Percentiles rank a stretch among this genome's conserved stretches.
Conservation (phyloP, 2,888 invertebrate genomes). For the Camptogramma bilineatum region DNA sequence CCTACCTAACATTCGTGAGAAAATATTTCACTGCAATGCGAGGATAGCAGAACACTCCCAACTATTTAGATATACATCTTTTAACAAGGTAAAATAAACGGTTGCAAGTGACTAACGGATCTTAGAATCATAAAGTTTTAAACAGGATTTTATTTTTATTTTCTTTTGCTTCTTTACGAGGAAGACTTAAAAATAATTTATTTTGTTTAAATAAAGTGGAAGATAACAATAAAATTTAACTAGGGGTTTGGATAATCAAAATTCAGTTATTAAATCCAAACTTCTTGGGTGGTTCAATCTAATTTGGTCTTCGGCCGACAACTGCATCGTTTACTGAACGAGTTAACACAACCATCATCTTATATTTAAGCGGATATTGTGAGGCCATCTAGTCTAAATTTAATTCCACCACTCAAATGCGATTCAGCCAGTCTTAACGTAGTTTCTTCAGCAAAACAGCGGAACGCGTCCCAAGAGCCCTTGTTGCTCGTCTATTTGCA, state of each 20-base stretch:
- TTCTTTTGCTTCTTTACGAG: not conserved
- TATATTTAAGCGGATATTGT: not conserved
- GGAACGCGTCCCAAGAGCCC: constrained; percentile 58
- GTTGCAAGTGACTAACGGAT: constrained; percentile 8
- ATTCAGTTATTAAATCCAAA: not conserved
- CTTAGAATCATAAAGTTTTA: constrained; percentile 10
- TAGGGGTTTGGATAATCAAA: not conserved
- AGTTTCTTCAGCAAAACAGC: constrained; percentile 48
- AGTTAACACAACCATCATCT: not conserved
- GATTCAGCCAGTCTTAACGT: constrained; percentile 42
- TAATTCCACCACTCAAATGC: constrained; percentile 40
- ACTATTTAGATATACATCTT: constrained; percentile 32
- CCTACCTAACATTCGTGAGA: constrained; percentile 30
- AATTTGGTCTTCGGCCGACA: too few species aligned
- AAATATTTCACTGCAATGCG: constrained; percentile 21
- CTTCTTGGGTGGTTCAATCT: not conserved
- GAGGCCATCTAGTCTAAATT: constrained; percentile 17
- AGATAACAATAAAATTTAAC: not conserved
- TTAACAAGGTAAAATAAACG: constrained; percentile 27
- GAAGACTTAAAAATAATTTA: not conserved
- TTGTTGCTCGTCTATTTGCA: constrained; percentile 76
- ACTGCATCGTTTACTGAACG: too few species aligned
- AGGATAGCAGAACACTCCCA: constrained; percentile 32
- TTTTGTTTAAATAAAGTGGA: not conserved
- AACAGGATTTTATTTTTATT: not conserved